Base-by-base conservation (phyloP, 2,888 invertebrate species). In the Drosophila sordidula region DNA sequence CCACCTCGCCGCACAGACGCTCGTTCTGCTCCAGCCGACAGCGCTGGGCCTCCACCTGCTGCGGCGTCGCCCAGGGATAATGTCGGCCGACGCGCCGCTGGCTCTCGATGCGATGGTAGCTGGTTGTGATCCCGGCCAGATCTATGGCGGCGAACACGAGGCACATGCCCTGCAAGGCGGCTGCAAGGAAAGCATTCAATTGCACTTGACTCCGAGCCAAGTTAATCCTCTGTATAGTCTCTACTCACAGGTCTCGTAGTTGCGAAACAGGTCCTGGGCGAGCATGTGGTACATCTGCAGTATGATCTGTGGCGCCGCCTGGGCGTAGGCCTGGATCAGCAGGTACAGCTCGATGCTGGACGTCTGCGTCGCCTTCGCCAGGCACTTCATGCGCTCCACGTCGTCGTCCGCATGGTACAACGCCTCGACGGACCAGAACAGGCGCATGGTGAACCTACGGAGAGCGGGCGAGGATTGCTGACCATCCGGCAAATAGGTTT, bases 381-480 rank as follows among this genome's bases (percentile, higher is more conserved):
- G 89, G 11, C 95, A 95, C 68, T 95, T 94, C 81, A 93, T 92
- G 12, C 94, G 94, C 68, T 94, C 94, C 39, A 93, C 93, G 41
- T 95, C 94, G 70, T 95, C 94, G 9, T 92, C 90, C 2, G 86
- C 91, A 41, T 93, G 94, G 80, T 94, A 94, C 6, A 95, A 93
- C 11, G 95, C 95, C 90, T 96, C 96, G 45, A 95, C 93, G 80
- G 95, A 95, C 95, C 96, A 95, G 89, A 96, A 96, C 88, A 96
- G 94, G 73, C 95, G 94, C 85, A 94, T 94, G 49, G 95, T 94
- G 84, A 95, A 95, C 91, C 96, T 96, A 26, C 1, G 0, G 2
- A 16, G 16, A 6, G 18, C 18, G 4, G 34, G 2, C 11, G 12
- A 4, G 4, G 11, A 34, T 34, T 34, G 12, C 12, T 34, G 34